Evolutionary conservation across 2,113 vertebrate genomes (phyloP).

Genomic region (Ramphastos sulfuratus): DNA sequence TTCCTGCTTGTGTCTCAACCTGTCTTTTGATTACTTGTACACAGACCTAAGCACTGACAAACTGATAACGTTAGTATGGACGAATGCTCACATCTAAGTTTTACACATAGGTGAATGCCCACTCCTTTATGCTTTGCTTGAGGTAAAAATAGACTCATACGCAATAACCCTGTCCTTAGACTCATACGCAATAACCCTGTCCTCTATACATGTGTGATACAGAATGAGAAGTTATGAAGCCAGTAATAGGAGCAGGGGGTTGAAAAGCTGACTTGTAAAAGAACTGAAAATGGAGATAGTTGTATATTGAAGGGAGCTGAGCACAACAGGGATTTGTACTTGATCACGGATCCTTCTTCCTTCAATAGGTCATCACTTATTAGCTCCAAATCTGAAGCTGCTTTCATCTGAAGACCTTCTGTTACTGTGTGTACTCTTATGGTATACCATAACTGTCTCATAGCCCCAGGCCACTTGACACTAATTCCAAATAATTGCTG

Average conservation of each 20-base stretch:
- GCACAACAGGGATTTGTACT: not conserved
- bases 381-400: not conserved
- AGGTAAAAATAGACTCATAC: not conserved
- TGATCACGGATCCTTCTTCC: not conserved
- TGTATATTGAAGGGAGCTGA: not conserved
- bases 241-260: not conserved
- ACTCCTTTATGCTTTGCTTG: not conserved
- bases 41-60: conserved; percentile 6
- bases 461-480: not conserved
- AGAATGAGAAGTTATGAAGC: not conserved
- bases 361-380: not conserved
- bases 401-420: not conserved
- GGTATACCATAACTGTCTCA: not conserved
- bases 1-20: conserved; percentile 30
- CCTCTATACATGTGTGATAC: not conserved
- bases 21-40: conserved; percentile 30
- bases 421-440: not conserved
- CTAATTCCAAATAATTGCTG: not conserved
- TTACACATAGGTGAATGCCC: conserved; percentile 19
- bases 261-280: not conserved
- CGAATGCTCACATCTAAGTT: conserved; percentile 11
- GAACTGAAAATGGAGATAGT: not conserved
- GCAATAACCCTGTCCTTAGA: not conserved
- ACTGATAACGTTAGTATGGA: conserved; percentile 2
- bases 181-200: not conserved